phyloP scores from a whole-genome alignment of 2,888 invertebrate species.

The Chalcis sispes region DNA sequence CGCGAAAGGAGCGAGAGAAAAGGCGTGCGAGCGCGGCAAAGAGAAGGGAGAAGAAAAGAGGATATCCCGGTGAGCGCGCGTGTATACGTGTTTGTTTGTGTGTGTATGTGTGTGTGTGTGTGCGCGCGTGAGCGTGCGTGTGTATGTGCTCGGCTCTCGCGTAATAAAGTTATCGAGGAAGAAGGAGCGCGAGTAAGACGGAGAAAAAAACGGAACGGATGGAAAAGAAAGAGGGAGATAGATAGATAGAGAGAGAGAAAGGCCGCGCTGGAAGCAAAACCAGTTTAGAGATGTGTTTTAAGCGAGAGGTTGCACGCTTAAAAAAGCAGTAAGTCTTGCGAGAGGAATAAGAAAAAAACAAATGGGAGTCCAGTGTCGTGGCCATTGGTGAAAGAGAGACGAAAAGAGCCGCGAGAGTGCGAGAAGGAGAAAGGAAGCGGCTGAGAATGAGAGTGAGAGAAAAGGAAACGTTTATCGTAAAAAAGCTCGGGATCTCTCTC shows the following conservation, averaged over 20 bases:
- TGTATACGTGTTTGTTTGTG: too few relatives aligned
- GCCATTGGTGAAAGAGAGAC: slow-evolving; percentile 17
- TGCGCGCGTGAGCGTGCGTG: too few relatives aligned
- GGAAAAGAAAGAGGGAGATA: slow-evolving; percentile 3
- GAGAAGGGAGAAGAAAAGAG: too few relatives aligned
- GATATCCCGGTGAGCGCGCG: too few relatives aligned
- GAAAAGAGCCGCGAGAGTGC: slow-evolving; percentile 22
- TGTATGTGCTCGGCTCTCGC: slow-evolving; percentile 38
- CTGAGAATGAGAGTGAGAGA: slow-evolving; percentile 45
- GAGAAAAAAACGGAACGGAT: slow-evolving; percentile 5
- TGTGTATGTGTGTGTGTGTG: too few relatives aligned
- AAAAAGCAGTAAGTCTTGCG: slow-evolving; percentile 56
- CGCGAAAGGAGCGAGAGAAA: neutral
- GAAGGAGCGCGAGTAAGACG: slow-evolving; percentile 12
- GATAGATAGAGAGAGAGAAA: neutral
- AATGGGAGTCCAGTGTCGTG: too few relatives aligned
- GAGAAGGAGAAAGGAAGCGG: slow-evolving; percentile 18
- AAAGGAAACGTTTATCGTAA: too few relatives aligned
- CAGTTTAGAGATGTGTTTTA: slow-evolving; percentile 62
- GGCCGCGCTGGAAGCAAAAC: slow-evolving; percentile 54
- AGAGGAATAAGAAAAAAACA: slow-evolving; percentile 42
- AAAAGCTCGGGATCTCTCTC: too few relatives aligned
- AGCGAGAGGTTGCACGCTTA: slow-evolving; percentile 61
- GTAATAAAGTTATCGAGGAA: slow-evolving; percentile 58
- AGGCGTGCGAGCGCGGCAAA: slow-evolving; percentile 5